phyloP scores from a whole-genome alignment of 2,888 invertebrate genomes.

The Metacarcinus magister region DNA sequence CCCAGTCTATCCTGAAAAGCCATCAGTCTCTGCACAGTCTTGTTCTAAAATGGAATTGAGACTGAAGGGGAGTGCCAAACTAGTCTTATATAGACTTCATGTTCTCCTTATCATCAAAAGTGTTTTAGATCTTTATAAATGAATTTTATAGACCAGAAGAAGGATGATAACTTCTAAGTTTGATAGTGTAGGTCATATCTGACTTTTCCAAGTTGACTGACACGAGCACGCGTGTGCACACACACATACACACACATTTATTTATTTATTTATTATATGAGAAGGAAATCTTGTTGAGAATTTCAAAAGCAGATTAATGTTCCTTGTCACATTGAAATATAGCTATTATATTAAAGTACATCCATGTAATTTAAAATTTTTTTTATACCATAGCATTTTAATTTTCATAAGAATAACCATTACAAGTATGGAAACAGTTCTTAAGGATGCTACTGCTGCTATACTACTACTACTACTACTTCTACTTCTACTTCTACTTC shows the following conservation, averaged over 20 bases:
- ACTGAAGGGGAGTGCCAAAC: constrained; percentile 15
- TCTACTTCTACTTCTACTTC: neutral
- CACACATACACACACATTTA: too few species aligned
- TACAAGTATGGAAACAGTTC: constrained; percentile 66
- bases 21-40: constrained; percentile 44
- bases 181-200: neutral
- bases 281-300: neutral
- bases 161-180: neutral
- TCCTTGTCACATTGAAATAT: neutral
- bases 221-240: too few species aligned
- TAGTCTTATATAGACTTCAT: neutral
- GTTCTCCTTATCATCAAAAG: neutral
- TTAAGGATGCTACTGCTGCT: constrained; percentile 52
- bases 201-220: neutral
- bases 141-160: neutral
- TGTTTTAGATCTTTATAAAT: neutral
- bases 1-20: neutral
- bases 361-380: constrained; percentile 3
- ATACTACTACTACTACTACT: constrained; percentile 27
- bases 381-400: constrained; percentile 65
- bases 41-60: neutral
- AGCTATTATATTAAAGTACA: neutral
- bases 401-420: constrained; percentile 71
- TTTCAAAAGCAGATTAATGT: neutral
- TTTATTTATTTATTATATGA: neutral